Evolutionary conservation across 2,113 vertebrate genomes (phyloP), one percentile per base, ranked within the genome.

Genomic region (Danionella cerebrum): DNA sequence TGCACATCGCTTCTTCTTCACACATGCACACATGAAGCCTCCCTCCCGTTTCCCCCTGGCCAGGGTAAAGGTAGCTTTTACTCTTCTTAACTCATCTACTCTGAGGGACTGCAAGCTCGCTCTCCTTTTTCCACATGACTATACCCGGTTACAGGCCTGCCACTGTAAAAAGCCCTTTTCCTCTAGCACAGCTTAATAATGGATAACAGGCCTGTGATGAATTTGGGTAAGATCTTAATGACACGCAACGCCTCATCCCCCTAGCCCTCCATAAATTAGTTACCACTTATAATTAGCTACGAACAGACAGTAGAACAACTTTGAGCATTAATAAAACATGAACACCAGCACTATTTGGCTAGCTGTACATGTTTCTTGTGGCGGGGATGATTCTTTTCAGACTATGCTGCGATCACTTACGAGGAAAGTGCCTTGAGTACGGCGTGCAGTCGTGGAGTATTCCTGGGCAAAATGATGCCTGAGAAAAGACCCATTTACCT

Each of bases 51-150:
- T 82, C 87, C 77, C 76, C 84, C 88, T 82, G 84, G 84, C 80
- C 82, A 85, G 71, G 72, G 77, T 83, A 87, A 89, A 91, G 84
- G 85, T 84, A 87, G 90, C 91, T 91, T 92, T 94, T 95, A 92
- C 88, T 88, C 85, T 89, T 86, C 89, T 90, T 93, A 92, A 92
- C 92, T 90, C 88, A 87, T 90, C 75, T 54, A 82, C 82, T 88
- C 83, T 81, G 79, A 66, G 80, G 77, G 79, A 85, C 81, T 83
- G 71, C 22, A 77, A 87, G 80, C 76, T 77, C 78, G 58, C 79
- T 69, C 59, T 75, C 83, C 77, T 83, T 88, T 89, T 86, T 86
- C 84, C 84, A 87, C 85, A 81, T 86, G 85, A 85, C 72, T 87
- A 85, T 87, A 76, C 83, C 80, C 62, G 55, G 70, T 88, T 86